These are phyloP conservation scores for Gallinago solitaria DNA, from an alignment of 2,797 vertebrate genomes.

Conservation along the genomic window DNA sequence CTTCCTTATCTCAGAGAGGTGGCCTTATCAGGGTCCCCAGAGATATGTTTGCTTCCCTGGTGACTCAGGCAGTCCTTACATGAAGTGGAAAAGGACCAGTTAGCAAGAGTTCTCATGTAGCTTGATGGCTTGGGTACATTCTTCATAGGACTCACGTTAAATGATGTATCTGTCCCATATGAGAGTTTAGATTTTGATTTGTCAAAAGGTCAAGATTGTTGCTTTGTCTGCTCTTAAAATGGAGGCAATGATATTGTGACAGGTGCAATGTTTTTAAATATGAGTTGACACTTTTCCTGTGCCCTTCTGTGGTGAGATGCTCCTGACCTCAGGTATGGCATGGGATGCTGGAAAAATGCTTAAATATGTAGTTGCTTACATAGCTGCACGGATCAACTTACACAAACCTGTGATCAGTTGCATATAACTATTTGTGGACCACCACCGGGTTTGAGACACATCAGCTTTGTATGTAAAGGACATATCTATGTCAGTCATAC, in stretches of 20 bases:
- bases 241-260: not conserved
- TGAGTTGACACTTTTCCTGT: not conserved
- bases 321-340: not conserved
- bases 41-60: not conserved
- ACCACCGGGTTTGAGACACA: not conserved
- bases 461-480: not conserved
- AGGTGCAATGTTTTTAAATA: not conserved
- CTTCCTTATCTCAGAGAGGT: not conserved
- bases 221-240: not conserved
- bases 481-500: not conserved
- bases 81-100: not conserved
- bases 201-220: not conserved
- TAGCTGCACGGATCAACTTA: not conserved
- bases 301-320: not conserved
- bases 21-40: not conserved
- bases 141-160: not conserved
- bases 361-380: not conserved
- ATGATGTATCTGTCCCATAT: not conserved
- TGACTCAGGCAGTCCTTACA: not conserved
- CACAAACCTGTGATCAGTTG: not conserved
- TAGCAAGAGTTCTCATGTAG: not conserved
- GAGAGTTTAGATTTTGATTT: not conserved
- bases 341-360: not conserved
- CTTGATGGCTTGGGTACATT: not conserved
- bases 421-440: not conserved